Percentiles rank a stretch among this genome's conserved stretches.
Evolutionary conservation across 2,797 vertebrate genomes (phyloP).

Genomic region (Lophius americanus): DNA sequence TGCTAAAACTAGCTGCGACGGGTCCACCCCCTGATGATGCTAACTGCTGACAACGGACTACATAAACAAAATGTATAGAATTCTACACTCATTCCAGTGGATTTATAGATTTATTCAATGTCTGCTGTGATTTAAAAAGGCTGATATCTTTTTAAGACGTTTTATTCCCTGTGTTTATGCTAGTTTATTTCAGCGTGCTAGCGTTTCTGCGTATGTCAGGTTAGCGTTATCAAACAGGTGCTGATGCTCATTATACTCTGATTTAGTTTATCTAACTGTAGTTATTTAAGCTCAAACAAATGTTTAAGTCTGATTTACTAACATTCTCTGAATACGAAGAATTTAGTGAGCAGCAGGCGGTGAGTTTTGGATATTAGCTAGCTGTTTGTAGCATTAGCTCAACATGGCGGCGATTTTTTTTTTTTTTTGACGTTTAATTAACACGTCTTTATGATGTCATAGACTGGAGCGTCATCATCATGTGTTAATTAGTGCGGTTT

Average conservation of each 20-base stretch:
- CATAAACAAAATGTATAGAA: rapidly evolving
- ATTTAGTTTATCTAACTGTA: neutral
- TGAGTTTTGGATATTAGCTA: neutral
- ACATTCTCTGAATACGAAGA: too few relatives aligned
- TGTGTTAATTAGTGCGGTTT: too few relatives aligned
- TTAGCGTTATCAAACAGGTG: conserved; percentile 30
- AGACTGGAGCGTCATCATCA: too few relatives aligned
- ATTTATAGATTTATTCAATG: rapidly evolving
- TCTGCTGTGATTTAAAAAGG: neutral
- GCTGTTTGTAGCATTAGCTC: neutral
- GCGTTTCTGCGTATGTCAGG: conserved; percentile 47
- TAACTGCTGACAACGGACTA: neutral
- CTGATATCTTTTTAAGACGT: neutral
- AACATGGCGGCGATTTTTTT: neutral
- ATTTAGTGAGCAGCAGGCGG: neutral
- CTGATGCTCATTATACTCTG: neutral
- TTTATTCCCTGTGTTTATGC: conserved; percentile 37
- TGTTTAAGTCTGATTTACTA: too few relatives aligned
- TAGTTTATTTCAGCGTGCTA: conserved; percentile 54
- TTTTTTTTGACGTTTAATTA: too few relatives aligned
- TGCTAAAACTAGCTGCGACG: conserved; percentile 43
- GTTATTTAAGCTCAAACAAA: too few relatives aligned
- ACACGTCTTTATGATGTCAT: too few relatives aligned
- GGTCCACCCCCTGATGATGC: conserved; percentile 42
- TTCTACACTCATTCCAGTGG: rapidly evolving